Evolutionary conservation across 2,797 vertebrate species (phyloP).

Genomic region (Sebastes elongatus): DNA sequence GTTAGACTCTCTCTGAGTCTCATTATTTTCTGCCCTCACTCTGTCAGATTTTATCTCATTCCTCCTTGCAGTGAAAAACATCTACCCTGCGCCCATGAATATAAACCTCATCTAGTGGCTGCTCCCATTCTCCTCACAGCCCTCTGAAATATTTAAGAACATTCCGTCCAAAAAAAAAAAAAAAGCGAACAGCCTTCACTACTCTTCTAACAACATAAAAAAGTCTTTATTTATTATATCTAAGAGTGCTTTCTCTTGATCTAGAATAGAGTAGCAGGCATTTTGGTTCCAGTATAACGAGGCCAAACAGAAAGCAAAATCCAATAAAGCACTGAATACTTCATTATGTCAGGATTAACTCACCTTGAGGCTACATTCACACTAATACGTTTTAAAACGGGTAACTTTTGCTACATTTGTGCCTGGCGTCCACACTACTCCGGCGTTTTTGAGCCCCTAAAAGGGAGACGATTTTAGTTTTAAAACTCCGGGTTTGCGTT

Average conservation of each 20-base stretch:
- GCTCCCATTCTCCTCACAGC: slow-evolving; percentile 22
- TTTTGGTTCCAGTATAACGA: neutral
- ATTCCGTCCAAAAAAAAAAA: neutral
- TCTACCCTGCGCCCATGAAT: slow-evolving; percentile 18
- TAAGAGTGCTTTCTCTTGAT: neutral
- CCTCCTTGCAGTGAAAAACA: slow-evolving; percentile 5
- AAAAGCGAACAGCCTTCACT: neutral
- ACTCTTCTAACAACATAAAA: slow-evolving; percentile 2
- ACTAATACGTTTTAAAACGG: too few species aligned
- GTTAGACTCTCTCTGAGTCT: slow-evolving; percentile 5
- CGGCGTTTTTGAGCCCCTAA: accelerated
- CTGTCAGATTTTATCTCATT: slow-evolving; percentile 36
- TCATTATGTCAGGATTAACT: neutral
- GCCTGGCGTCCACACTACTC: too few species aligned
- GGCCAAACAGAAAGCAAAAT: neutral
- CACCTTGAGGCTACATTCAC: neutral
- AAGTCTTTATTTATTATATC: slow-evolving; percentile 17
- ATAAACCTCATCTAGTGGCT: slow-evolving; percentile 29
- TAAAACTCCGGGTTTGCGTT: too few species aligned
- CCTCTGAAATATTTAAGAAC: slow-evolving; percentile 50
- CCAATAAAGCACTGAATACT: neutral
- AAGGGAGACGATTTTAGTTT: too few species aligned
- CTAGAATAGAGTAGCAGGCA: neutral
- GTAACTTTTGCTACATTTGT: too few species aligned
- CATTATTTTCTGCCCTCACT: slow-evolving; percentile 5